Percentiles rank a stretch among this genome's conserved stretches.
These are phyloP conservation scores for Tupaia tana DNA, from an alignment of 2,113 vertebrate species.

Conservation along the genomic window DNA sequence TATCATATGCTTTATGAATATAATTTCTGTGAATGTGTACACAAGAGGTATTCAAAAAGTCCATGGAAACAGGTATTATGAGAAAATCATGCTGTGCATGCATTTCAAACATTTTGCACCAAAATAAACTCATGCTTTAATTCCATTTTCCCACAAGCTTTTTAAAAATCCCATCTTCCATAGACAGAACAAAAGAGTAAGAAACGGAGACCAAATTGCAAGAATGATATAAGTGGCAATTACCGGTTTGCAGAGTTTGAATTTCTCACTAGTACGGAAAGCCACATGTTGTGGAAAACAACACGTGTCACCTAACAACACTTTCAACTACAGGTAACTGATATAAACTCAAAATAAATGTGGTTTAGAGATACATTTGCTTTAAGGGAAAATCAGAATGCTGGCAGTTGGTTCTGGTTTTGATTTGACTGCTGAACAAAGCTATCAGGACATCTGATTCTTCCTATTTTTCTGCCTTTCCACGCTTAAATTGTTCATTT, in stretches of 20 bases:
- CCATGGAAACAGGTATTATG: too few species aligned
- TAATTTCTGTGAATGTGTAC: not conserved
- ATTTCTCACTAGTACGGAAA: not conserved
- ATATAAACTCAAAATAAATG: constrained; percentile 8
- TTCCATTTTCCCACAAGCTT: too few species aligned
- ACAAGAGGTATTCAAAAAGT: not conserved
- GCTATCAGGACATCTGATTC: not conserved
- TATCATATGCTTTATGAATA: not conserved
- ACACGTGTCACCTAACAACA: not conserved
- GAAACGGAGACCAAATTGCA: not conserved
- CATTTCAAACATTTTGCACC: too few species aligned
- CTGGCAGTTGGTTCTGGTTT: not conserved
- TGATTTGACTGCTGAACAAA: not conserved
- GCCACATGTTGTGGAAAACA: not conserved
- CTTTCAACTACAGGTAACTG: not conserved
- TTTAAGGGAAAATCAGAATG: not conserved
- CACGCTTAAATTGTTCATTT: not conserved
- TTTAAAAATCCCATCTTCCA: too few species aligned
- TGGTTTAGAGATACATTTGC: not conserved
- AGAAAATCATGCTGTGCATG: too few species aligned
- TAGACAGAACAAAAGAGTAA: not conserved
- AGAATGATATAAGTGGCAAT: not conserved
- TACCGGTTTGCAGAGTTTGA: not conserved
- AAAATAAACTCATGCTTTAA: too few species aligned
- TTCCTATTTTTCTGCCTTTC: not conserved